Base-by-base conservation (phyloP, 2,797 vertebrate genomes). In the Oophaga sylvatica region DNA sequence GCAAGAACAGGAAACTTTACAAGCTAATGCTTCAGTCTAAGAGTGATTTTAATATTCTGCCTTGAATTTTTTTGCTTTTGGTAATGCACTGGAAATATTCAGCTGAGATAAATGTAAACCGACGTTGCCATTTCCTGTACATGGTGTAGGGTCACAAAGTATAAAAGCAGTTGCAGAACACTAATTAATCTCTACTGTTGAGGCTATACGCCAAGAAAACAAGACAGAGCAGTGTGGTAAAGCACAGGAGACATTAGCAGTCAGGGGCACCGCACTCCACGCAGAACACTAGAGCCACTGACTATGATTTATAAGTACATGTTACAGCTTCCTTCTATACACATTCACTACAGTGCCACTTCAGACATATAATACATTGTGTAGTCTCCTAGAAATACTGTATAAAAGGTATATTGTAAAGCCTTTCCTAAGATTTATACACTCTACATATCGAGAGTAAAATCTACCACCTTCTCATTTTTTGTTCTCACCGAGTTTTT, bases 51-150 rank as follows among this genome's bases (percentile, higher is more conserved):
- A 20, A 67, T 29, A 15, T 82, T 65, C 22, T 82, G 63, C 70
- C n/a, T 26, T 82, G 0, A 26, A 3, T n/a, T 67, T 92, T 90
- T 88, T 91, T 70, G 16, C 71, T 80, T 86, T 45, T 77, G 82
- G 62, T 89, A 90, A 85, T 90, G 89, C 80, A 84, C 87, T 68
- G 83, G 80, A 86, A 87, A 90, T 89, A 90, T 91, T 87, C 77
- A 77, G 26, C 35, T 92, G 91, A 93, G 56, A 29, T 90, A 92
- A 92, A 94, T 92, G 80, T 91, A 91, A 92, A 91, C 59, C 0
- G 88, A 92, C 90, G 86, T 89, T 70, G 77, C 80, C 68, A 77
- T 87, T 93, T 93, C 90, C 90, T 90, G 84, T 91, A 87, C 86
- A 92, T 89, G 87, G 57, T 62, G 79, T 87, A 86, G 92, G 91